Base-by-base conservation (phyloP, 2,888 invertebrate genomes). In the Leucophenga montana region DNA sequence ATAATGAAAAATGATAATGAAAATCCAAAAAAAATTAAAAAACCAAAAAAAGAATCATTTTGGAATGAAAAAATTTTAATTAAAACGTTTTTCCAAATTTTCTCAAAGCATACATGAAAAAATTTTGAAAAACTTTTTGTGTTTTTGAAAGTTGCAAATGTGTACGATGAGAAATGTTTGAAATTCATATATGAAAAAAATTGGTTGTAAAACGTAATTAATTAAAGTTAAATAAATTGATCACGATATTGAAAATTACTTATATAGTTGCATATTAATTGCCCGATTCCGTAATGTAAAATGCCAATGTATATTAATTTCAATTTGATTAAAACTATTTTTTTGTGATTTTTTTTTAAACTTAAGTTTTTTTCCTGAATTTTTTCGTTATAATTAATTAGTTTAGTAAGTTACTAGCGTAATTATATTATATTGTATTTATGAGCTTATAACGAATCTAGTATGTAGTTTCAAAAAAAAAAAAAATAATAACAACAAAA, bases 391-490 rank as follows among this genome's bases (percentile, higher is more conserved):
- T 74, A 71, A 69, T 71, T 71, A 74, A 67, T 71, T 70, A 71
- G 67, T 64, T 70, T 69, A 69, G 71, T 75, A 65, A 66, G 72
- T 70, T 73, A 56, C 53, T 67, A 73, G 64, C 53, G 72, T 74
- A 77, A 73, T 72, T 78, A 79, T 78, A 77, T 72, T 80, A 78
- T 77, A 80, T 73, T 82, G 82, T 83, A 84, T 82, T 82, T 84
- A 84, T 82, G 81, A 82, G 84, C 81, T 81, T 81, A 78, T 54
- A 72, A 80, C 65, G 66, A 48, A 18, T 65, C 48, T 64, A 69
- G 54, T 46, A 27, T 27, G 65, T 56, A 69, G 39, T 65, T 56
- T 16, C 56, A 67, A 57, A n/a, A 27, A 13, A 57, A 48, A 50
- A 65, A 65, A 50, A 50, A 27, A 27, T 2, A 4, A 2, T 3